Percentiles rank a stretch among this genome's conserved stretches.
phyloP scores from a whole-genome alignment of 2,797 vertebrate species.

The Limnodromus scolopaceus region DNA sequence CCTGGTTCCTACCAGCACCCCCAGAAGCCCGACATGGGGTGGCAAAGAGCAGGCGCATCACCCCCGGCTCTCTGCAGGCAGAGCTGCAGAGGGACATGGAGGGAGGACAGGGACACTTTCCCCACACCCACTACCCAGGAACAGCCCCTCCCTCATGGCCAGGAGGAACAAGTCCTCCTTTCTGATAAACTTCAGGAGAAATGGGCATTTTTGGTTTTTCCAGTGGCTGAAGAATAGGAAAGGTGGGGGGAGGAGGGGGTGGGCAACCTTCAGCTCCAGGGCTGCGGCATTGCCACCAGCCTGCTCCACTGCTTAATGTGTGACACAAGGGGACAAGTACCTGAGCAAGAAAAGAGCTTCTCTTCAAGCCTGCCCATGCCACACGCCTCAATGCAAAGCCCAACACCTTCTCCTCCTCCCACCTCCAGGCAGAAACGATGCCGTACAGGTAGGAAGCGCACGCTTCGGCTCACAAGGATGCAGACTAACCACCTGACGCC shows the following conservation, averaged over 20 bases:
- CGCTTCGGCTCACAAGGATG: not conserved
- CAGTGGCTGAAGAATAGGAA: not conserved
- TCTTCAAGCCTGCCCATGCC: rapidly evolving
- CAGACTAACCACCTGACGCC: rapidly evolving
- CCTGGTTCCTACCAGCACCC: not conserved
- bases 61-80: rapidly evolving
- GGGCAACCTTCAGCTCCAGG: not conserved
- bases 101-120: not conserved
- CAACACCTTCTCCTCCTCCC: not conserved
- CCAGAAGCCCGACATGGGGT: not conserved
- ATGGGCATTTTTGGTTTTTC: not conserved
- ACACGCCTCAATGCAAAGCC: not conserved
- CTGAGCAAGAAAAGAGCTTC: not conserved
- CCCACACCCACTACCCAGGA: not conserved
- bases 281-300: rapidly evolving
- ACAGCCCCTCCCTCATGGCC: not conserved
- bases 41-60: not conserved
- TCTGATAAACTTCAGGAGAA: not conserved
- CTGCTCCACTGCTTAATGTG: not conserved
- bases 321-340: rapidly evolving
- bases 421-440: not conserved
- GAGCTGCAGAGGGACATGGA: not conserved
- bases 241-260: rapidly evolving
- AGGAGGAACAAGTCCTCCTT: not conserved
- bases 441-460: not conserved